A percentile compares a stretch with the other conserved stretches of the same genome.
These are phyloP conservation scores for Mesochorus sp. DNA, from an alignment of 2,888 invertebrate genomes.

Conservation along the genomic window DNA sequence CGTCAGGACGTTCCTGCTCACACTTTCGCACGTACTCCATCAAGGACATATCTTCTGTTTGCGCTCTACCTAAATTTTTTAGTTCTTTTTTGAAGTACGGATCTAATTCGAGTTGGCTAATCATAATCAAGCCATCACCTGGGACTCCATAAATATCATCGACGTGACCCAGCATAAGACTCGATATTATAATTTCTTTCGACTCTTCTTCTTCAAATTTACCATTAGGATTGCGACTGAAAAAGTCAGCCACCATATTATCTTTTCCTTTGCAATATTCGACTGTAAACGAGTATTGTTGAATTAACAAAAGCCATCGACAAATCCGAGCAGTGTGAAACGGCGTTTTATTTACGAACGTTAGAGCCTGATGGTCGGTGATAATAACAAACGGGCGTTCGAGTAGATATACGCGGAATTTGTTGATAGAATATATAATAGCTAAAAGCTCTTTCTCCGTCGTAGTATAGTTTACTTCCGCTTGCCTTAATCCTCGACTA, in stretches of 20 bases:
- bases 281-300: conserved; percentile 25
- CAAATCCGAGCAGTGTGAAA: conserved; percentile 14
- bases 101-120: not conserved
- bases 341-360: conserved; percentile 19
- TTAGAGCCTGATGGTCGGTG: conserved; percentile 19
- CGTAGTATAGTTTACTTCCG: conserved; percentile 30
- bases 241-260: conserved; percentile 60
- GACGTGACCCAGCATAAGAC: not conserved
- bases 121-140: not conserved
- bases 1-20: not conserved
- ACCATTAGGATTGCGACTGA: conserved; percentile 23
- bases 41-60: not conserved
- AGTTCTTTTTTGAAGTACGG: too few relatives aligned
- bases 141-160: not conserved
- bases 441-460: conserved; percentile 33
- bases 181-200: conserved; percentile 1
- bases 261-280: conserved; percentile 60
- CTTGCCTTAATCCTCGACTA: conserved; percentile 58
- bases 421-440: conserved; percentile 2
- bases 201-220: not conserved
- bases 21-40: not conserved
- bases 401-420: not conserved
- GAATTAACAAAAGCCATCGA: conserved; percentile 23
- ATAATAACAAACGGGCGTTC: conserved; percentile 8
- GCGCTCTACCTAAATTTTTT: not conserved